These are phyloP conservation scores for Steinernema feltiae DNA, from an alignment of 1,140 invertebrate species.

Conservation along the genomic window DNA sequence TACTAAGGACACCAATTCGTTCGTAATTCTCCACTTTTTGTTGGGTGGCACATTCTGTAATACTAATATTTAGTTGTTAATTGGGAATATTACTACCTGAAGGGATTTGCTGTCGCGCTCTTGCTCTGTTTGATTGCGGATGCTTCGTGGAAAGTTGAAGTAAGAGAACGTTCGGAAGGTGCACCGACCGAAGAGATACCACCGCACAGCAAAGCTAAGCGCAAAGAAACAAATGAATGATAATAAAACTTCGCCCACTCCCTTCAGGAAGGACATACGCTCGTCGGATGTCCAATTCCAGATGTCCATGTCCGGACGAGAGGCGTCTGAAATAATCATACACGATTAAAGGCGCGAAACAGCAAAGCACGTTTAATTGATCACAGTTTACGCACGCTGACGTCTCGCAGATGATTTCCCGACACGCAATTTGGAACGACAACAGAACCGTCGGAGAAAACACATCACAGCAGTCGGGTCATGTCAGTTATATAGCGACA, in stretches of 20 bases:
- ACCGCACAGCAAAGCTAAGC: slow-evolving; percentile 36
- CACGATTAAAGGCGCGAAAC: neutral
- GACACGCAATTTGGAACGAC: neutral
- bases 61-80: neutral
- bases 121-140: slow-evolving; percentile 16
- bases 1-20: slow-evolving; percentile 52
- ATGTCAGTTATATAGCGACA: neutral
- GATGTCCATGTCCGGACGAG: neutral
- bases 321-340: no score
- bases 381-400: neutral
- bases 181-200: slow-evolving; percentile 37
- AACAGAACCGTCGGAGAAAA: neutral
- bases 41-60: slow-evolving; percentile 53
- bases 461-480: neutral
- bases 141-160: slow-evolving; percentile 12
- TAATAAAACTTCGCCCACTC: slow-evolving; percentile 21
- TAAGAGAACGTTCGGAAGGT: slow-evolving; percentile 39
- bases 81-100: neutral
- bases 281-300: neutral
- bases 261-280: neutral
- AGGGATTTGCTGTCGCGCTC: slow-evolving; percentile 23
- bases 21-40: slow-evolving; percentile 57
- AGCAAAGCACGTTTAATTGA: neutral
- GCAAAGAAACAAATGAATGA: slow-evolving; percentile 34
- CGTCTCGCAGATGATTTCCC: neutral